Base-by-base conservation (phyloP, 2,113 vertebrate genomes). In the Burhinus bistriatus region DNA sequence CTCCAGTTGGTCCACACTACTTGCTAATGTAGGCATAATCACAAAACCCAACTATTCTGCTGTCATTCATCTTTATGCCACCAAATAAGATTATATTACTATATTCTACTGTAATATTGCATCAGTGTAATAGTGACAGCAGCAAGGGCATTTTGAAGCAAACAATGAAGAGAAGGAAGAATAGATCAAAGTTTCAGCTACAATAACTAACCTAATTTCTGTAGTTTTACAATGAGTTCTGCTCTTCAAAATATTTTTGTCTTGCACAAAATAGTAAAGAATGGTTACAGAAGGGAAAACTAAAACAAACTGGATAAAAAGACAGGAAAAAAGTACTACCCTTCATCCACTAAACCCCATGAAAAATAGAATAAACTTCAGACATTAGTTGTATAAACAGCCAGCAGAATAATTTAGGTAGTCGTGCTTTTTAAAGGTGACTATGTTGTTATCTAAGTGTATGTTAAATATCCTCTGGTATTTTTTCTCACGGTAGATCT, bases 111-210 rank as follows among this genome's bases (percentile, higher is more conserved):
- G 26, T 49, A 91, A 85, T 38, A 76, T 27, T 90, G 42, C 75
- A 72, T 38, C 32, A 76, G 32, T 22, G 5, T 42, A 77, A 80
- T 15, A 87, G 45, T 30, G 13, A 89, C 59, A 79, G 61, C 44
- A 93, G 58, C 34, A 55, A 83, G 6, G 61, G 15, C n/a, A 93
- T 82, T 73, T 26, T 87, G 25, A 90, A 89, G 12, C 19, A 36
- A 91, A 71, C 38, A 90, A 32, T 22, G 32, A 30, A 51, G 36
- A 44, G 29, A 76, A 88, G 36, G 81, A 51, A 92, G 45, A 87
- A 73, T 0, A 90, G 45, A 92, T 91, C 61, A 93, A 94, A 97
- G 91, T 83, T 95, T 96, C 54, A 8, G 54, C 49, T 92, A 83
- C 32, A 88, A 69, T 44, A 94, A 59, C 57, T 57, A 92, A 87